Conservation (phyloP, 2,113 vertebrate species). For the Oceanodroma tethys region DNA sequence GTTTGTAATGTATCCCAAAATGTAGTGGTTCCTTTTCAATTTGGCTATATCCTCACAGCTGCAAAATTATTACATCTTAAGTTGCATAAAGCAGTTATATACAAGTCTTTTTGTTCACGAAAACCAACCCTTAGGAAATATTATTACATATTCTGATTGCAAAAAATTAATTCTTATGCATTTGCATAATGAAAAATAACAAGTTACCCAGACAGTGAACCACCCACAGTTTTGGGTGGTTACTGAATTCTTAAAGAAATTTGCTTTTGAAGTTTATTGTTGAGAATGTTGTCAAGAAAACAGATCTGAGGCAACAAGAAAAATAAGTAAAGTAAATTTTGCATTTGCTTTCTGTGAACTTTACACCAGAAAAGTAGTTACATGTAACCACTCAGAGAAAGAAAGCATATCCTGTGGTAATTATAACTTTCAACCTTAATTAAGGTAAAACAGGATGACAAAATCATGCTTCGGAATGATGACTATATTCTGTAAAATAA, state of each 20-base stretch:
- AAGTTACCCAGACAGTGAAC: background rate
- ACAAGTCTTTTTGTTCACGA: background rate
- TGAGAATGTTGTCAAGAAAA: background rate
- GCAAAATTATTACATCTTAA: background rate
- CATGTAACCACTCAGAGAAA: background rate
- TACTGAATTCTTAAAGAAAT: background rate
- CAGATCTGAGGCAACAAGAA: background rate
- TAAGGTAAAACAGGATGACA: slow-evolving; percentile 23
- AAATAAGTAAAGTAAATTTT: background rate
- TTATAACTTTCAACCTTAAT: background rate
- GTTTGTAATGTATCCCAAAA: background rate
- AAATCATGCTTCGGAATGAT: slow-evolving; percentile 13
- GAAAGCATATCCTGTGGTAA: background rate
- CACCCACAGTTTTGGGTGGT: background rate
- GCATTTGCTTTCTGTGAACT: background rate
- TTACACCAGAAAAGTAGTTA: background rate
- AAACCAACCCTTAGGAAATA: background rate
- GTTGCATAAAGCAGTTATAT: background rate
- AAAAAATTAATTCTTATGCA: background rate
- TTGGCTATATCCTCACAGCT: background rate
- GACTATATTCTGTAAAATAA: slow-evolving; percentile 8
- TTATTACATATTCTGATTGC: background rate
- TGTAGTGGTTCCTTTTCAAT: background rate
- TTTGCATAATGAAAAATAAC: background rate
- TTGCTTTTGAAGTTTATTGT: background rate